Evolutionary conservation across 2,888 invertebrate species (phyloP).

Genomic region (Uloborus plumipes): DNA sequence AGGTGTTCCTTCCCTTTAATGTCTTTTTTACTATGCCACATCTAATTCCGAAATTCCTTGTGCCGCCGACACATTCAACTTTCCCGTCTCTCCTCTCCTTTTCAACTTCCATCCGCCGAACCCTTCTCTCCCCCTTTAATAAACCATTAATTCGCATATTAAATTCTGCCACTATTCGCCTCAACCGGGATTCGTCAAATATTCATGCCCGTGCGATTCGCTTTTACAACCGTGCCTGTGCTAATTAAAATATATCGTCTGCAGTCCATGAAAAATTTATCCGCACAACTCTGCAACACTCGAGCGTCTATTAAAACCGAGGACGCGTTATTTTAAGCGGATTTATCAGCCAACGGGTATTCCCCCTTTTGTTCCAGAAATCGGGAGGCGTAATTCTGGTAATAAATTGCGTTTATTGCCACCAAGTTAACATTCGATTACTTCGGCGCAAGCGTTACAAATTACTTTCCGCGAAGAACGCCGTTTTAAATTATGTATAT

Average conservation of each 20-base stretch:
- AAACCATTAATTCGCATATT: constrained; percentile 64
- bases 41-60: too few species aligned
- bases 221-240: constrained; percentile 40
- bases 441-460: constrained; percentile 42
- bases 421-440: constrained; percentile 61
- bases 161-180: constrained; percentile 48
- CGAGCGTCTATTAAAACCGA: constrained; percentile 35
- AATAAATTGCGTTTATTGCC: constrained; percentile 64
- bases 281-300: constrained; percentile 27
- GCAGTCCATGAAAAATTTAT: constrained; percentile 58
- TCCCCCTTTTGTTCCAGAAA: constrained; percentile 42
- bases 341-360: constrained; percentile 36
- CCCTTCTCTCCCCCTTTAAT: constrained; percentile 48
- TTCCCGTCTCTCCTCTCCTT: constrained; percentile 21
- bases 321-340: constrained; percentile 51
- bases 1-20: too few species aligned
- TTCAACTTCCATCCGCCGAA: not conserved
- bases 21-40: too few species aligned
- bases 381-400: constrained; percentile 45
- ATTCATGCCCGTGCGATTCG: constrained; percentile 47
- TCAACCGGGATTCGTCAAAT: constrained; percentile 36
- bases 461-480: constrained; percentile 55
- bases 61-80: too few species aligned
- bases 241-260: constrained; percentile 63
- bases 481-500: constrained; percentile 58